Conservation (phyloP, 2,113 vertebrate genomes). For the Myotis brandtii region DNA sequence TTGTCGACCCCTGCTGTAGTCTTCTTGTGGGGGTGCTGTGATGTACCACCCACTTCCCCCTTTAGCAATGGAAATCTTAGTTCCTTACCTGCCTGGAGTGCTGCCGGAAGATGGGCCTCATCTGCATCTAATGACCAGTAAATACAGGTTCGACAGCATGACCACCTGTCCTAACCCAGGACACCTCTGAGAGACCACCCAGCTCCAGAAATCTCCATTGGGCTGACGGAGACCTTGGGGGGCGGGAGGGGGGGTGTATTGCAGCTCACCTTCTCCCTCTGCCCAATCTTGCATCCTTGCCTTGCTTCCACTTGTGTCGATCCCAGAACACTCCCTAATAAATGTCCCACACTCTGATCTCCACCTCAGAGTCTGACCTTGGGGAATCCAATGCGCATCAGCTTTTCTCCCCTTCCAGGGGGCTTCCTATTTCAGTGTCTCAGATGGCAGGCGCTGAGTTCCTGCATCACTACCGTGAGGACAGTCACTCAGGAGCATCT, state of each 20-base stretch:
- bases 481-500: neutral
- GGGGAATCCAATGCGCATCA: neutral
- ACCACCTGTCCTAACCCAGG: neutral
- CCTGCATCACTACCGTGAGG: neutral
- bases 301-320: neutral
- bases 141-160: neutral
- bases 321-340: neutral
- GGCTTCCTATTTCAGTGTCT: neutral
- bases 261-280: neutral
- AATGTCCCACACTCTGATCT: neutral
- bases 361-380: neutral
- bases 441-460: neutral
- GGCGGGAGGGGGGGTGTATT: accelerated
- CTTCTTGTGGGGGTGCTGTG: neutral
- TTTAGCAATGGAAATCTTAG: neutral
- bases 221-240: neutral
- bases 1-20: neutral
- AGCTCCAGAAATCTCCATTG: neutral
- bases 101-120: neutral
- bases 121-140: neutral
- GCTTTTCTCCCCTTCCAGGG: neutral
- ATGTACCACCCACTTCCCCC: accelerated
- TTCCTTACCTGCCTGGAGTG: neutral
- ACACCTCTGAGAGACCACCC: neutral
- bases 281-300: neutral